Percentiles rank a stretch among this genome's conserved stretches.
Evolutionary conservation across 2,113 vertebrate species (phyloP).

Genomic region (Eudyptes chrysolophus): DNA sequence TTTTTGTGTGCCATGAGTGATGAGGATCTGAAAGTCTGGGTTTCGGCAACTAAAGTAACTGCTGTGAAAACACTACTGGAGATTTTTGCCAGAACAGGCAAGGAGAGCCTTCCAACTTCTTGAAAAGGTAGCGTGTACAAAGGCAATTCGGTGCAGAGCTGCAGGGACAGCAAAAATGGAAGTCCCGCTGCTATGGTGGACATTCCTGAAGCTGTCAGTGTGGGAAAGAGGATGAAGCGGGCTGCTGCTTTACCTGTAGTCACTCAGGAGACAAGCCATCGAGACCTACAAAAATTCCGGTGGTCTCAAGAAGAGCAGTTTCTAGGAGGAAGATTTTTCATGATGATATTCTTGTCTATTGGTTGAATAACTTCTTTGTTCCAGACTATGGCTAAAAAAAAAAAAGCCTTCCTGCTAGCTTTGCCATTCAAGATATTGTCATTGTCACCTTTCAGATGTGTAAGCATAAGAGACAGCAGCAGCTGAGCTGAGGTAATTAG

Average conservation of each 20-base stretch:
- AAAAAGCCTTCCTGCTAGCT: not conserved
- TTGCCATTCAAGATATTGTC: constrained; percentile 30
- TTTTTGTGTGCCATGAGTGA: not conserved
- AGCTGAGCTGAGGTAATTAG: constrained; percentile 63
- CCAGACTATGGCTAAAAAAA: not conserved
- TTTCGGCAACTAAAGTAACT: not conserved
- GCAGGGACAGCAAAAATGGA: not conserved
- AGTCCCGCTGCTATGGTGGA: not conserved
- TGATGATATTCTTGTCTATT: not conserved
- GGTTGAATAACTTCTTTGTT: constrained; percentile 18
- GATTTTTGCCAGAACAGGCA: not conserved
- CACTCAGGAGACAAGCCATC: not conserved
- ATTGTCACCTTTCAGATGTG: constrained; percentile 54
- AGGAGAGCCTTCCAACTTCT: not conserved
- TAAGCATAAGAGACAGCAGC: constrained; percentile 59
- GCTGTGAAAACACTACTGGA: not conserved
- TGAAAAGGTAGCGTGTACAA: not conserved
- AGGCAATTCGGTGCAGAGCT: not conserved
- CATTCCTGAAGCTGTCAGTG: accelerated
- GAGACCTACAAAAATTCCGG: not conserved
- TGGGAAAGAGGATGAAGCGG: not conserved
- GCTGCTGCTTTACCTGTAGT: not conserved
- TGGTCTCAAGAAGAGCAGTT: not conserved
- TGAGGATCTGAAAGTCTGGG: not conserved
- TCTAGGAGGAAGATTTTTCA: not conserved